Evolutionary conservation across 2,113 vertebrate genomes (phyloP), one percentile per base, ranked within the genome.

Genomic region (Sinocyclocheilus rhinocerous): DNA sequence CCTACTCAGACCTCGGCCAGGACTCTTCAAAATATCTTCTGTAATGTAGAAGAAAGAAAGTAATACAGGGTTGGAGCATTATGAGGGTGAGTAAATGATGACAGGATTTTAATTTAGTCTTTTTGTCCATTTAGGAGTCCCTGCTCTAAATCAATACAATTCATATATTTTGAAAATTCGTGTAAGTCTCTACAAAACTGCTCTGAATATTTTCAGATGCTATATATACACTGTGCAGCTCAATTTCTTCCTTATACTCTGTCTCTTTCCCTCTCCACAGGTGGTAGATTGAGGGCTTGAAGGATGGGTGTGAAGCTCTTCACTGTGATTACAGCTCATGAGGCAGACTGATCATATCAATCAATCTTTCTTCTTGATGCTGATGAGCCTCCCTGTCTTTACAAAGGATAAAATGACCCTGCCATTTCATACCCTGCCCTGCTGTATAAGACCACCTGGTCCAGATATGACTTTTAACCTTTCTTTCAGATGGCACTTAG

Each of bases 231-330:
- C 52, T 20, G 26, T 16, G 24, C 24, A n/a, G n/a, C 26, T 61
- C 6, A 26, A 72, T 61, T 48, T 36, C 70, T 65, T 76, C 8
- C 4, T 39, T 48, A 75, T 10, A 45, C 72, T 76, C 75, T 85
- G 42, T 70, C 80, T 81, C 57, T 13, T 57, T 26, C 61, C 6
- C 87, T 52, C 61, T 84, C 33, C 75, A 13, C 85, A 76, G 85
- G 88, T 67, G 85, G 85, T 79, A 86, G 88, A 89, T 86, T 86
- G 82, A 55, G 2, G 70, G 59, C 69, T 81, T 84, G 70, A 76
- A 86, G 55, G 48, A 61, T 83, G 85, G 69, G 13, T 77, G 59
- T 84, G 45, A 84, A 84, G 69, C 36, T 89, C 70, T 89, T 83
- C 42, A 72, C 76, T 69, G 48, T 50, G 77, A 67, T 89, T 86